phyloP scores from a whole-genome alignment of 2,888 invertebrate species.

The Germaria angustata region DNA sequence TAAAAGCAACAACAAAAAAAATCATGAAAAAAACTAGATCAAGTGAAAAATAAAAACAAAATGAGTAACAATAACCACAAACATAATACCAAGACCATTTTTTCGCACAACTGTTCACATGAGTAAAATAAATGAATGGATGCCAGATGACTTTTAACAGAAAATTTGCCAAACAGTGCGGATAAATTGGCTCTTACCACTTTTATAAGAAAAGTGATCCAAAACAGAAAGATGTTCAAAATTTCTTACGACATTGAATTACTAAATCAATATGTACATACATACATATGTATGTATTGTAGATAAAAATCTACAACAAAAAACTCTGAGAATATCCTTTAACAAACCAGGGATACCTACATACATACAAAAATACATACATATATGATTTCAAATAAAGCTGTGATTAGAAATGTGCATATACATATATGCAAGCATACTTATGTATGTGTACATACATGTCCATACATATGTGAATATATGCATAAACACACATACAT shows the following conservation, averaged over 20 bases:
- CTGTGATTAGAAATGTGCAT: too few relatives aligned
- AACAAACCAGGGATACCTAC: too few relatives aligned
- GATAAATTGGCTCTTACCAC: not conserved
- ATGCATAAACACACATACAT: too few relatives aligned
- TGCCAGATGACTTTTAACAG: slow-evolving; percentile 11
- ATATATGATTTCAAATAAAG: too few relatives aligned
- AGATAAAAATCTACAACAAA: not conserved
- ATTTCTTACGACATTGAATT: not conserved
- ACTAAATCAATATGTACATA: not conserved
- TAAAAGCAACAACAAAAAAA: slow-evolving; percentile 28
- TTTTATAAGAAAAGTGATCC: not conserved
- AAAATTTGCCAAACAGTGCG: not conserved
- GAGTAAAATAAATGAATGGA: not conserved
- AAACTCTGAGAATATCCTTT: too few relatives aligned
- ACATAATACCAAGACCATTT: slow-evolving; percentile 45
- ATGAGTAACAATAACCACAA: slow-evolving; percentile 57
- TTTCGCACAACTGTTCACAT: slow-evolving; percentile 13
- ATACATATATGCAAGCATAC: too few relatives aligned
- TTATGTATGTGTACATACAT: too few relatives aligned
- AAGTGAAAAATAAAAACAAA: slow-evolving; percentile 60
- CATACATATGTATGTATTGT: too few relatives aligned
- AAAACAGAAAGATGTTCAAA: not conserved
- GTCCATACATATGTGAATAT: too few relatives aligned
- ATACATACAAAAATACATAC: too few relatives aligned
- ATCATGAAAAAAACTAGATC: slow-evolving; percentile 45